Evolutionary conservation across 2,797 vertebrate species (phyloP), one percentile per base, ranked within the genome.

Genomic region (Danio choprae): DNA sequence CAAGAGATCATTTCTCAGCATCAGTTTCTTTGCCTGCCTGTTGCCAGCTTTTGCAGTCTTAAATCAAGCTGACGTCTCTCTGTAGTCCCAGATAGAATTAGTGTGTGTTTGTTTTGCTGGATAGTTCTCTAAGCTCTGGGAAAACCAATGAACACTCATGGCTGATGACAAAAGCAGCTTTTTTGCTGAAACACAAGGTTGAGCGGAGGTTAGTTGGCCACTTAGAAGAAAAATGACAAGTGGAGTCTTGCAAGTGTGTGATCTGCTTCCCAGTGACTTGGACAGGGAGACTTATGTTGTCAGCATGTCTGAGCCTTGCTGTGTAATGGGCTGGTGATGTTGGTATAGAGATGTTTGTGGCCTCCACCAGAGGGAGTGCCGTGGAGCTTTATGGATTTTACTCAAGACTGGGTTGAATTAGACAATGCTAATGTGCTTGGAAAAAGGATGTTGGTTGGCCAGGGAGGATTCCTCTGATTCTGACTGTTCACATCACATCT

Each of bases 351-450:
- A 67, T 29, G 43, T 63, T 71, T 64, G 38, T 63, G 5, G 50
- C 40, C 13, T 6, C 67, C 77, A 72, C 77, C 55, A 76, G 77
- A 65, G 77, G 65, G 77, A 83, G 72, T 41, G 16, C 48, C 13
- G 2, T 58, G 7, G 64, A 70, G 59, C 11, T 62, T n/a, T 11
- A 10, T 20, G 55, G 29, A 51, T 78, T 79, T 50, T 16, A 0
- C 10, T 38, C 7, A 56, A 60, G 53, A 38, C 6, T 46, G 10
- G 16, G 6, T 77, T 53, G 38, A 43, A 29, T 60, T 29, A 15
- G 11, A 9, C 1, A 3, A 40, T 36, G 74, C 60, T 70, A 56
- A 70, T 84, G 29, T 78, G 50, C 59, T 36, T 73, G 44, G 38
- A 67, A n/a, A 22, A 9, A 53, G 9, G 7, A 22, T 48, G 7